Base-by-base conservation (phyloP, 2,113 vertebrate species). In the Xiphorhynchus elegans region DNA sequence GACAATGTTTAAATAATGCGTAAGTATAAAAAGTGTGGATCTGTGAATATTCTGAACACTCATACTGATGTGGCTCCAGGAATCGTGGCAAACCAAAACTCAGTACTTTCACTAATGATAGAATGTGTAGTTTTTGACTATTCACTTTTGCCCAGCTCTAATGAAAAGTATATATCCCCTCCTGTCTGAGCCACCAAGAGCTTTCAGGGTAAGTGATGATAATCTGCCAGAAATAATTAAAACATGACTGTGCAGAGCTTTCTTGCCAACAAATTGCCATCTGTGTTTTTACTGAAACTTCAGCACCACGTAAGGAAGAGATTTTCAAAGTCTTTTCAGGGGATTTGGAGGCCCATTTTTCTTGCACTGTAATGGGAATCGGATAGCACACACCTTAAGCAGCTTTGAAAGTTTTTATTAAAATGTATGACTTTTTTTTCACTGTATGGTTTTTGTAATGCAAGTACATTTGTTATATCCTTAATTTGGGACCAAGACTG, bases 181-280 rank as follows among this genome's bases (percentile, higher is more conserved):
- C 83, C 46, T 94, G 84, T 74, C 77, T 75, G 69, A 81, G 50
- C 42, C 73, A 52, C 46, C 6, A 6, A 92, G 50, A 84, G 25
- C 60, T 89, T 89, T 74, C 52, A 59, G 23, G 63, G 28, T 74
- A 89, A 92, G 62, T n/a, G 63, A 47, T 77, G 59, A 69, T 96
- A 46, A 92, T 86, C 76, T 80, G 62, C 79, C 78, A 89, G 73
- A 84, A 92, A 81, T 80, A 77, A 86, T 90, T 90, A 94, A 91
- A 95, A 80, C 25, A 12, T 40, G 25, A 52, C 63, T 84, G 20
- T 55, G 53, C 59, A 74, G 55, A 55, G 64, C 59, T 59, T 63
- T 77, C 49, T 62, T 93, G 29, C 63, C 63, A 60, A 59, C 66
- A 92, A 55, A 79, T 93, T 33, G 49, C 44, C 63, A 5, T 77